Evolutionary conservation across 1,140 invertebrate genomes (phyloP).

Genomic region (Cotesia glomerata): DNA sequence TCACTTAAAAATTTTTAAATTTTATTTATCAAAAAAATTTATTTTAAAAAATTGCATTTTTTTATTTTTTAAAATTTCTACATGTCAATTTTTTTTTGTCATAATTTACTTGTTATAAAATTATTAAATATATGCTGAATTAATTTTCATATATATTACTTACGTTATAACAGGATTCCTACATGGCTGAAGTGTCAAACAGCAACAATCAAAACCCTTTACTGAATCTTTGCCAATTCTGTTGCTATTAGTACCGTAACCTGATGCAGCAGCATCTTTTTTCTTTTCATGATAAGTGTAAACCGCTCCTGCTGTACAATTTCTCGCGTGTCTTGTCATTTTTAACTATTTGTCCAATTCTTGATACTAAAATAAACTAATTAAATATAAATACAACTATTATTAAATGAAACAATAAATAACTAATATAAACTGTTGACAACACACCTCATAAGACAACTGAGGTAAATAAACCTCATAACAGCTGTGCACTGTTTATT

Average conservation of each 20-base stretch:
- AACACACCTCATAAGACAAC: too few relatives aligned
- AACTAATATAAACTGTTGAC: too few relatives aligned
- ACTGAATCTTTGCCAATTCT: constrained; percentile 96
- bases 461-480: too few relatives aligned
- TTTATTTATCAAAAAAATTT: too few relatives aligned
- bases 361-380: not conserved
- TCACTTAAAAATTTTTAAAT: too few relatives aligned
- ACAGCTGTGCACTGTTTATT: too few relatives aligned
- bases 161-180: constrained; percentile 86
- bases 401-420: not conserved
- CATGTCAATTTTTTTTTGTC: too few relatives aligned
- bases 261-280: constrained; percentile 92
- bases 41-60: too few relatives aligned
- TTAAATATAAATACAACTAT: not conserved
- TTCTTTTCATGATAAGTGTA: constrained; percentile 99
- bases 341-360: constrained; percentile 29
- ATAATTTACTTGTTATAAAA: too few relatives aligned
- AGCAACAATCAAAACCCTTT: constrained; percentile 98
- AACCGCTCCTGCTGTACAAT: constrained; percentile 97
- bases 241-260: constrained; percentile 83
- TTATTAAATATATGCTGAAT: too few relatives aligned
- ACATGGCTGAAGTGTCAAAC: constrained; percentile 94
- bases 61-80: too few relatives aligned
- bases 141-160: too few relatives aligned
- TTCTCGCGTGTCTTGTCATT: constrained; percentile 95